These are phyloP conservation scores for Biston stratarius DNA, from an alignment of 2,888 invertebrate species.

Conservation along the genomic window DNA sequence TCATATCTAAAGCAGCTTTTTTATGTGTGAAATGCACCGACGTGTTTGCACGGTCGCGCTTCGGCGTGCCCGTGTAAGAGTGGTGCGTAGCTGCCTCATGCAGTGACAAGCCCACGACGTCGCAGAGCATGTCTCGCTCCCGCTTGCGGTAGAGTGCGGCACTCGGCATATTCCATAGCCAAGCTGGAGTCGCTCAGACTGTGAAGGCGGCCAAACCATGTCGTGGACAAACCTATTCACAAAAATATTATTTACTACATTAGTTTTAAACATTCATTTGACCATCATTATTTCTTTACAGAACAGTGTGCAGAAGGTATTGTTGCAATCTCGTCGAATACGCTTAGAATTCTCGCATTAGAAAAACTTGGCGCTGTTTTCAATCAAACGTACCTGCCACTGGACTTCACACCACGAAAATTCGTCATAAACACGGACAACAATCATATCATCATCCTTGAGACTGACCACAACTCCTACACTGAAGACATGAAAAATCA, in stretches of 20 bases:
- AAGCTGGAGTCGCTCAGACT: conserved; percentile 89
- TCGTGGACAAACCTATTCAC: conserved; percentile 82
- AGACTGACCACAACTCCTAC: conserved; percentile 99
- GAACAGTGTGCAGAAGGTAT: conserved; percentile 99
- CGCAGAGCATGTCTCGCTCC: conserved; percentile 87
- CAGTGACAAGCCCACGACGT: conserved; percentile 87
- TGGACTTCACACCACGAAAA: conserved; percentile 98
- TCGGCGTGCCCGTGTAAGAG: conserved; percentile 64
- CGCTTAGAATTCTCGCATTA: conserved; percentile 97
- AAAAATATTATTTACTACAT: not conserved
- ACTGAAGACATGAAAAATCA: conserved; percentile 98
- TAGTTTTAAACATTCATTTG: not conserved
- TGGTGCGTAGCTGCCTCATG: conserved; percentile 83
- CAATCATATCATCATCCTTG: conserved; percentile 95
- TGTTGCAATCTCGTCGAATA: conserved; percentile 99
- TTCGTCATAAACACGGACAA: conserved; percentile 97
- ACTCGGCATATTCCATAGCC: conserved; percentile 92
- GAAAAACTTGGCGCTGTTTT: conserved; percentile 99
- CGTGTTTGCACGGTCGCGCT: conserved; percentile 68
- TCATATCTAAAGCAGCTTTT: not conserved
- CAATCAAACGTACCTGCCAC: conserved; percentile 96
- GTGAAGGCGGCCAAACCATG: conserved; percentile 91
- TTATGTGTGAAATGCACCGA: conserved; percentile 51
- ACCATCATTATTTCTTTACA: conserved; percentile 49
- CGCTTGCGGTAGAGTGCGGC: conserved; percentile 80